Conservation (phyloP, 2,113 vertebrate species). For the Asarcornis scutulata region DNA sequence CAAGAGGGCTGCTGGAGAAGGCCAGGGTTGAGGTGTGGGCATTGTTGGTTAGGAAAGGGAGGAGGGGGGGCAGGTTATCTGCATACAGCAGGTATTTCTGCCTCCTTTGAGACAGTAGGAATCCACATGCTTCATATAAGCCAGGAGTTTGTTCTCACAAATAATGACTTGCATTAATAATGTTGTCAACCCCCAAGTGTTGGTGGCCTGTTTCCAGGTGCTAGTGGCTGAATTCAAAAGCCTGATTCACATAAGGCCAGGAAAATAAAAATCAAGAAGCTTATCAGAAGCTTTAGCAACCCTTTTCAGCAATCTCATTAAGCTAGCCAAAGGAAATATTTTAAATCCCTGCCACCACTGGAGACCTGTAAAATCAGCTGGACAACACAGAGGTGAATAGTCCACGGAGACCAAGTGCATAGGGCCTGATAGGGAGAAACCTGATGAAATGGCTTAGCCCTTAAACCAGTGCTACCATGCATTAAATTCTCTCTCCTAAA, state of each 20-base stretch:
- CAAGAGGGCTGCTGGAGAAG: background rate
- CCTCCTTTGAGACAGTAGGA: constrained; percentile 40
- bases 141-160: background rate
- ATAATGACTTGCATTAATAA: constrained; percentile 63
- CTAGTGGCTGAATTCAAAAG: constrained; percentile 27
- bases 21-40: background rate
- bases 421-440: background rate
- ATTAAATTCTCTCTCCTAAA: background rate
- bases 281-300: constrained; percentile 35
- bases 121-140: background rate
- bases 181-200: constrained; percentile 10
- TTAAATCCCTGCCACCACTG: background rate
- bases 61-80: background rate
- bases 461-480: background rate
- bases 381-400: background rate
- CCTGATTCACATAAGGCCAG: background rate
- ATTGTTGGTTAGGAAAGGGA: background rate
- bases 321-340: background rate
- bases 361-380: background rate
- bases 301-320: background rate
- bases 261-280: constrained; percentile 41
- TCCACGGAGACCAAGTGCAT: background rate
- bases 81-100: constrained; percentile 18
- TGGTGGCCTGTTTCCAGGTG: constrained; percentile 53
- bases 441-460: background rate